These are phyloP conservation scores for Pelecanus crispus DNA, from an alignment of 2,113 vertebrate genomes.

Conservation along the genomic window DNA sequence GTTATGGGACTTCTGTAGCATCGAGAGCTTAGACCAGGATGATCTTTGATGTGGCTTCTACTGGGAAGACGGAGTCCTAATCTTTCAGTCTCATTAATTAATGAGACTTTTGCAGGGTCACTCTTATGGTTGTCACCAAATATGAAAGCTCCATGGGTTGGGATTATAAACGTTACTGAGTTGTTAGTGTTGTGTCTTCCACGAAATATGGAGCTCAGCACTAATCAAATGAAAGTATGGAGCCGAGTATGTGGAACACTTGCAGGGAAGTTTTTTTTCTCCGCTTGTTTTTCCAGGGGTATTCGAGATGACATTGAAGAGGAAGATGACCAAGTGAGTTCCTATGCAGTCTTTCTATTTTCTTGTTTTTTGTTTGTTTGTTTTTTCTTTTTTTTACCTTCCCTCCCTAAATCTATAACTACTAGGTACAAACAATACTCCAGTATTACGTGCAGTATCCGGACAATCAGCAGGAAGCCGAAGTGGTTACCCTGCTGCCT, in stretches of 20 bases:
- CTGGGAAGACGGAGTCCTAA: constrained; percentile 31
- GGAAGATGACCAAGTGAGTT: constrained; percentile 99
- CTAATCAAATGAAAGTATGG: constrained; percentile 63
- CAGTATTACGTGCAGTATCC: not conserved
- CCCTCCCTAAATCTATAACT: constrained; percentile 7
- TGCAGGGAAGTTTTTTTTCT: constrained; percentile 99
- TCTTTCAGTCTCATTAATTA: not conserved
- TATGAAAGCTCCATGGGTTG: constrained; percentile 39
- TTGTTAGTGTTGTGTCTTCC: constrained; percentile 70
- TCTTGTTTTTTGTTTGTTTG: constrained; percentile 36
- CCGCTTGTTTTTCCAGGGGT: constrained; percentile 99
- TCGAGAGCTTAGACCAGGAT: constrained; percentile 17
- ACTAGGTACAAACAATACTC: constrained; percentile 35
- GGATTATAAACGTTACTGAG: constrained; percentile 62
- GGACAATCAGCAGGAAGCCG: constrained; percentile 18
- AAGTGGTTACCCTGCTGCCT: constrained; percentile 10
- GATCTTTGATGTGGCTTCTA: constrained; percentile 15
- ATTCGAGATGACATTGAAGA: constrained; percentile 99
- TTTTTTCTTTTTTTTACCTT: constrained; percentile 55
- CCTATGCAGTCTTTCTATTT: constrained; percentile 85
- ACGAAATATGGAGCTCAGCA: constrained; percentile 61
- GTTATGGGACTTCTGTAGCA: constrained; percentile 36
- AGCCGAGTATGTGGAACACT: constrained; percentile 93
- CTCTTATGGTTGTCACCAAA: not conserved
- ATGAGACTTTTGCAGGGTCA: not conserved